Evolutionary conservation across 1,140 invertebrate genomes (phyloP).

Genomic region (Himalopsyche phryganea): DNA sequence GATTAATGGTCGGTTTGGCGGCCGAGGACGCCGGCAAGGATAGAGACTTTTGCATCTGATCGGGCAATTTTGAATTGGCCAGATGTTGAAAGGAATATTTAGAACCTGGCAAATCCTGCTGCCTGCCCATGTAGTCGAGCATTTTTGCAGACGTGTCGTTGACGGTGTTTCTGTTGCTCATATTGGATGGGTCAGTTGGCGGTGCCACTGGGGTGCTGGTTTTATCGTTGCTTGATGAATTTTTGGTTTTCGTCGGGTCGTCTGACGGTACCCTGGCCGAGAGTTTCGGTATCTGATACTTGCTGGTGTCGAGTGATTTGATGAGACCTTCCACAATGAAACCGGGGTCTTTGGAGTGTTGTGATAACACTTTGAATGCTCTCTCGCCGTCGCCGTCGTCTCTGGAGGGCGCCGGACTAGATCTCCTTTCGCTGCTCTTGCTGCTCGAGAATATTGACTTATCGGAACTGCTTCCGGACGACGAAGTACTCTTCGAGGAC

Average conservation of each 20-base stretch:
- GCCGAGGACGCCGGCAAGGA: conserved; percentile 11
- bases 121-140: conserved; percentile 28
- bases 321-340: conserved; percentile 69
- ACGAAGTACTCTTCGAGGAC: conserved; percentile 42
- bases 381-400: conserved; percentile 62
- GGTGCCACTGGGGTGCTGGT: conserved; percentile 6
- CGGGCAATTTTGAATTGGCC: conserved; percentile 25
- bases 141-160: conserved; percentile 21
- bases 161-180: conserved; percentile 3
- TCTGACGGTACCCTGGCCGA: conserved; percentile 55
- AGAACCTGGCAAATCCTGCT: conserved; percentile 19
- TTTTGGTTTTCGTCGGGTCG: conserved; percentile 34
- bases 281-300: conserved; percentile 83
- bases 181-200: conserved; percentile 11
- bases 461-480: conserved; percentile 48
- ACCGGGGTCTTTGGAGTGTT: conserved; percentile 54
- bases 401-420: conserved; percentile 56
- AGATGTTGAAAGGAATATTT: conserved; percentile 32
- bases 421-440: conserved; percentile 59
- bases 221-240: conserved; percentile 19
- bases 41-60: conserved; percentile 27
- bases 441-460: conserved; percentile 65
- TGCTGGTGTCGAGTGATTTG: conserved; percentile 72
- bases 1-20: conserved; percentile 17
- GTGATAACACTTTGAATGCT: conserved; percentile 50